Base-by-base conservation (phyloP, 2,797 vertebrate species). In the Anguilla marmorata region DNA sequence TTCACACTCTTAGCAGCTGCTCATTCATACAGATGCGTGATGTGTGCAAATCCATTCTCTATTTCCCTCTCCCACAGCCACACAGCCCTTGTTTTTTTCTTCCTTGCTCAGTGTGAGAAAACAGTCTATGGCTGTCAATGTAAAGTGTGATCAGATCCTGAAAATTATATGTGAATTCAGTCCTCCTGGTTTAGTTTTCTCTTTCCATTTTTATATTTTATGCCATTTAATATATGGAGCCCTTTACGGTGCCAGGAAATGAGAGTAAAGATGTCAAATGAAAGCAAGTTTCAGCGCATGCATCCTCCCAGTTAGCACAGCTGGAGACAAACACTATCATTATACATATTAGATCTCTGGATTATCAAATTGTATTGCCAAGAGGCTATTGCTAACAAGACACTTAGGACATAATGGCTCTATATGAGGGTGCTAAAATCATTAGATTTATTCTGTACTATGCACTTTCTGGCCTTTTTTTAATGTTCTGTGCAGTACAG, bases 281-380 rank as follows among this genome's bases (percentile, higher is more conserved):
- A 82, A 90, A 86, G 85, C 52, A 84, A 41, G 63, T 89, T 86
- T 88, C 27, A 12, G 24, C 52, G 76, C 88, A 89, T 76, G 50
- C 41, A 82, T 82, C 79, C 24, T 88, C 88, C 87, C 91, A 84
- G 87, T 88, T 85, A 89, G 86, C 8, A 76, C 45, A 85, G 84
- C 87, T 87, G 89, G 89, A 89, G 89, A 80, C 80, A 84, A 89
- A 83, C 90, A 80, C 86, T 80, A 48, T 90, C 88, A 91, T 90
- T 88, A 90, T 88, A 60, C 87, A 84, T 88, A 89, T 91, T 89
- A 91, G 63, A 88, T 90, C 88, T 1, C 69, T 33, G 76, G 48
- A 89, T 92, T 91, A 90, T 92, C 90, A 0, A 87, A 92, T 90
- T 88, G 66, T 90, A 89, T 92, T 91, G 90, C 84, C 90, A 88